Percentiles rank a stretch among this genome's conserved stretches.
These are phyloP conservation scores for Lathamus discolor DNA, from an alignment of 2,113 vertebrate genomes.

Conservation along the genomic window DNA sequence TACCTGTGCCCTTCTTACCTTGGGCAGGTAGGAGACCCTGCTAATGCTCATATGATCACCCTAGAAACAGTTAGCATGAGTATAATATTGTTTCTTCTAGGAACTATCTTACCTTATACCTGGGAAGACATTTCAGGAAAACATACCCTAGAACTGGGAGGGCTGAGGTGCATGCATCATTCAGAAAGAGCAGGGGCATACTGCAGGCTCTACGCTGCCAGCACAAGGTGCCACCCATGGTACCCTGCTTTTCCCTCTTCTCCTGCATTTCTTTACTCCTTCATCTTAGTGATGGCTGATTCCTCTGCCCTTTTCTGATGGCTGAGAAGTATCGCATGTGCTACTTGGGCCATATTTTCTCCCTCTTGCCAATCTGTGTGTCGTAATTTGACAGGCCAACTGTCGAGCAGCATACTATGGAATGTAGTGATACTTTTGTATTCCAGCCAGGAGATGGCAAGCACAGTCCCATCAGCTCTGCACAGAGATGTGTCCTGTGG, in stretches of 20 bases:
- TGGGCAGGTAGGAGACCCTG: neutral
- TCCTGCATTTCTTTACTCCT: neutral
- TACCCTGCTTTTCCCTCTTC: neutral
- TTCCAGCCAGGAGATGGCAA: neutral
- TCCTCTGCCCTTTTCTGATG: neutral
- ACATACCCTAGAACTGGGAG: neutral
- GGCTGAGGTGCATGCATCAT: neutral
- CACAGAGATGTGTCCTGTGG: neutral
- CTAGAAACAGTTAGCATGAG: neutral
- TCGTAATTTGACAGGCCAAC: neutral
- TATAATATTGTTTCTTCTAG: neutral
- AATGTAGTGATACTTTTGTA: neutral
- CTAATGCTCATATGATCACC: neutral
- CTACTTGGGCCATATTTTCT: neutral
- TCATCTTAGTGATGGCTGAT: neutral
- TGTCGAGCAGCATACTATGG: neutral
- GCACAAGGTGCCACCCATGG: neutral
- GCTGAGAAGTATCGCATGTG: neutral
- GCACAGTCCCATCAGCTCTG: neutral
- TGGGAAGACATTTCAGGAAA: neutral
- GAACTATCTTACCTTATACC: neutral
- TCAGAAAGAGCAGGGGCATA: neutral
- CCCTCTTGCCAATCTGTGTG: neutral
- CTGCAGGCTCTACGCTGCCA: neutral
- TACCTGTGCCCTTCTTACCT: neutral